Base-by-base conservation (phyloP, 2,797 vertebrate species). In the Eleutherodactylus coqui region DNA sequence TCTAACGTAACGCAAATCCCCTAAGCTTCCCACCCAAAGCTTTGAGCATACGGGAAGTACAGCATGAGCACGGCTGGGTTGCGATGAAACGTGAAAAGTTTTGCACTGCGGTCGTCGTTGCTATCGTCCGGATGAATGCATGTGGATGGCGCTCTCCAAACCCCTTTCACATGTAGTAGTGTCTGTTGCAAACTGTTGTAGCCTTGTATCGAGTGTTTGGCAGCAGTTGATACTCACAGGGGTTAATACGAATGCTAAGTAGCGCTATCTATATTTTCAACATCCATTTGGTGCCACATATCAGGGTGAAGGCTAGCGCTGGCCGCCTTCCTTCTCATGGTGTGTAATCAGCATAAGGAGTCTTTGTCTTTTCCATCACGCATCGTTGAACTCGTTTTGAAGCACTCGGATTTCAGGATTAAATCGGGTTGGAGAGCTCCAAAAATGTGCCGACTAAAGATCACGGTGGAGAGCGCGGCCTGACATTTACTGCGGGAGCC, bases 401-500 rank as follows among this genome's bases (percentile, higher is more conserved):
- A 75, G 14, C 14, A 27, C 32, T 75, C 43, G 49, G 43, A 75
- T 75, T 75, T 49, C 45, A 75, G 73, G 29, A 51, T 75, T 75
- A 27, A 75, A 49, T 29, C 10, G 72, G 41, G 41, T 17, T 75
- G 73, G 45, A 49, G 45, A 49, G 73, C 73, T 32, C 73, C 73
- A 51, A 21, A 45, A 51, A 32, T 32, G 27, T 51, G 16, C 75
- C 32, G 11, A 53, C 75, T 34, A 14, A 10, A 11, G 32, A 53
- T 55, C 75, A 53, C 6, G 32, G 7, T 29, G 14, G 47, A 27
- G 75, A 38, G 49, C 32, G 24, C 19, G 75, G 75, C 32, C 47
- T 38, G 49, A 55, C 49, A 55, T 53, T 77, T 53, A 32, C 27
- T 45, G 41, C 45, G 17, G 21, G 43, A 13, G 45, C 72, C 4